These are phyloP conservation scores for Tiphia femorata DNA, from an alignment of 2,888 invertebrate genomes.

Conservation along the genomic window DNA sequence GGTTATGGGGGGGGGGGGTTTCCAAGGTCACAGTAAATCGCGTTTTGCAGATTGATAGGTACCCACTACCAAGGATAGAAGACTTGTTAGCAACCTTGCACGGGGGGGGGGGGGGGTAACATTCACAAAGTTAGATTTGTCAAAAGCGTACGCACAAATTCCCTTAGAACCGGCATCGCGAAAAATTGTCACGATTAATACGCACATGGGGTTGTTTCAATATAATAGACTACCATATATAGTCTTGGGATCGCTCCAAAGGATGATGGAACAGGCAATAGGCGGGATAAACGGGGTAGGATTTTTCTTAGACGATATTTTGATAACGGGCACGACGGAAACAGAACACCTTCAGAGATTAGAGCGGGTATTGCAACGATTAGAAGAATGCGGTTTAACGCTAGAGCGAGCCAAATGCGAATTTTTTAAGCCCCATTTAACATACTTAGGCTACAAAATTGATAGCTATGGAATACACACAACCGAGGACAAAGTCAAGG, in stretches of 20 bases:
- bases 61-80: no score
- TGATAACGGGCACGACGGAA: constrained; percentile 29
- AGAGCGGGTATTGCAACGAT: constrained; percentile 31
- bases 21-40: neutral
- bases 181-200: constrained; percentile 18
- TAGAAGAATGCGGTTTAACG: constrained; percentile 40
- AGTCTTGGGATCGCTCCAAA: constrained; percentile 22
- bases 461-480: constrained; percentile 30
- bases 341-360: constrained; percentile 41
- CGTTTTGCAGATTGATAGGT: neutral
- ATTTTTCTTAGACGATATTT: constrained; percentile 34
- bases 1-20: neutral
- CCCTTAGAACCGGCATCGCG: constrained; percentile 11
- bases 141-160: constrained; percentile 23
- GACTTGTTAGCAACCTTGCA: neutral
- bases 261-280: constrained; percentile 16
- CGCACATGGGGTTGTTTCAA: constrained; percentile 24
- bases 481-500: neutral
- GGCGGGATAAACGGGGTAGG: constrained; percentile 23
- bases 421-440: constrained; percentile 36
- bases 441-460: constrained; percentile 48
- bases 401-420: constrained; percentile 50
- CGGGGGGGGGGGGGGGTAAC: neutral
- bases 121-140: constrained; percentile 22
- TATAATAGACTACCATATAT: constrained; percentile 14